phyloP scores from a whole-genome alignment of 2,797 vertebrate species.

The Pampus argenteus region DNA sequence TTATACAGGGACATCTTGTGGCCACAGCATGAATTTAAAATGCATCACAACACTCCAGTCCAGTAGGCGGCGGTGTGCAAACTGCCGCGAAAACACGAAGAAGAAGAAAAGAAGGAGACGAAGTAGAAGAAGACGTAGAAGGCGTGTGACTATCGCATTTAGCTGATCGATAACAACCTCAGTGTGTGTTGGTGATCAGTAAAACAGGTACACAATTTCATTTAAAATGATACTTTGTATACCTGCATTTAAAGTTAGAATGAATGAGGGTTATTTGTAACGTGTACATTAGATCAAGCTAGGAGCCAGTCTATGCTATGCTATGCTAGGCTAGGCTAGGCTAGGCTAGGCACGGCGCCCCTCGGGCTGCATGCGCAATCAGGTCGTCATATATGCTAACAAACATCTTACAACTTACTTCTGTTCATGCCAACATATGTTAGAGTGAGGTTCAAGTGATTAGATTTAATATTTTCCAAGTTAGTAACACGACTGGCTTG shows the following conservation, averaged over 20 bases:
- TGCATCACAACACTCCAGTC: neutral
- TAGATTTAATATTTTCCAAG: neutral
- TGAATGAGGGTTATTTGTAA: neutral
- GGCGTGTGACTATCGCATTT: slow-evolving; percentile 52
- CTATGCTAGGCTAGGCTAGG: slow-evolving; percentile 48
- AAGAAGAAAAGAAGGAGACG: neutral
- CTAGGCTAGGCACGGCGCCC: slow-evolving; percentile 46
- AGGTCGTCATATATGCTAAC: neutral
- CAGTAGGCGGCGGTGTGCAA: neutral
- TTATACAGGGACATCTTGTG: slow-evolving; percentile 68
- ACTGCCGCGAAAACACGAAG: neutral
- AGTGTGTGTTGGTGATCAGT: slow-evolving; percentile 62
- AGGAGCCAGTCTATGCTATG: slow-evolving; percentile 31
- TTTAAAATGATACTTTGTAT: fast-evolving
- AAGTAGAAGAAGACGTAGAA: slow-evolving; percentile 52
- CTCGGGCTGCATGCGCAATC: slow-evolving; percentile 20
- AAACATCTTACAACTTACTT: neutral
- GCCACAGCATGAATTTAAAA: neutral
- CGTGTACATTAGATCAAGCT: slow-evolving; percentile 1
- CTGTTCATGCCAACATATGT: neutral
- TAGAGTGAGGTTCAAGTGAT: neutral
- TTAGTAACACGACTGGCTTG: neutral
- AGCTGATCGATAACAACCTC: slow-evolving; percentile 43
- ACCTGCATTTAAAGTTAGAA: neutral
- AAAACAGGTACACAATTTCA: slow-evolving; percentile 72